A percentile compares a stretch with the other conserved stretches of the same genome.
Conservation (phyloP, 2,797 vertebrate genomes). For the Spondyliosoma cantharus region DNA sequence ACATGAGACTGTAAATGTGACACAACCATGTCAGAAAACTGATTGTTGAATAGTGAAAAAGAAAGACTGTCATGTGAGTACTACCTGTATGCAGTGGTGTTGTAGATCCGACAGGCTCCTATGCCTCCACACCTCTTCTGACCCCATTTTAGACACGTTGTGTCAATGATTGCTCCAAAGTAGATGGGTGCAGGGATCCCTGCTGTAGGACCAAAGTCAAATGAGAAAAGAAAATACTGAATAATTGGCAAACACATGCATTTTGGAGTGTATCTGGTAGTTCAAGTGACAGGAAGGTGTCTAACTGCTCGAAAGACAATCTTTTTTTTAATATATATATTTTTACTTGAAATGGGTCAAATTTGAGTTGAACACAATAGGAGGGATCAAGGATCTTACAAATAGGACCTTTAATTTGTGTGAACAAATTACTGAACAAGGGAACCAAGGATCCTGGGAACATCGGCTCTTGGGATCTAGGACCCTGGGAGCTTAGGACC, state of each 20-base stretch:
- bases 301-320: background rate
- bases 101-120: conserved; percentile 90
- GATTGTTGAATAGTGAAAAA: background rate
- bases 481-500: too few species aligned
- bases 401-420: too few species aligned
- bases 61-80: background rate
- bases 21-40: background rate
- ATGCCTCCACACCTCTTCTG: conserved; percentile 85
- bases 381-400: too few species aligned
- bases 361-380: too few species aligned
- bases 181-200: conserved; percentile 86
- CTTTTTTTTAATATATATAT: background rate
- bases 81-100: conserved; percentile 86
- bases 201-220: conserved; percentile 59
- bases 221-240: background rate
- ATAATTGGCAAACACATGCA: background rate
- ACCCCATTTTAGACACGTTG: conserved; percentile 91
- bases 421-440: too few species aligned
- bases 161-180: conserved; percentile 91
- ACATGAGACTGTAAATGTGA: background rate
- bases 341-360: too few species aligned
- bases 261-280: background rate
- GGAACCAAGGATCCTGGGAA: too few species aligned
- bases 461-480: too few species aligned
- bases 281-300: background rate